Base-by-base conservation (phyloP, 2,888 invertebrate genomes). In the Eristalis arbustorum region DNA sequence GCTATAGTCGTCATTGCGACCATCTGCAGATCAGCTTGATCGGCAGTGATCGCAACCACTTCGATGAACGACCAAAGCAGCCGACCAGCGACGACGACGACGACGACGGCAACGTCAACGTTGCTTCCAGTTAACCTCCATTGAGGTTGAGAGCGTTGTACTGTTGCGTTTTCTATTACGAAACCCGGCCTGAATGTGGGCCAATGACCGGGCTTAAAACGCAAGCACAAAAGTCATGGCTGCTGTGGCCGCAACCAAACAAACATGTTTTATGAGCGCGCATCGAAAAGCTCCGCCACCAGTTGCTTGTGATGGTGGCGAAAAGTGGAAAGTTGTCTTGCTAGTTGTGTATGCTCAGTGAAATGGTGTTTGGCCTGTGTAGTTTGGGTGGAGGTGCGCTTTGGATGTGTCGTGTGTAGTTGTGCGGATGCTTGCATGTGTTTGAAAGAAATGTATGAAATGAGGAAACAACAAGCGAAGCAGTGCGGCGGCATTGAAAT, bases 91-190 rank as follows among this genome's bases (percentile, higher is more conserved):
- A 31, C 76, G 23, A 31, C 76, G 40, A 25, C 25, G 25, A 31
- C 76, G 23, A 31, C 76, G 40, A 40, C 42, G 74, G 40, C 72
- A 37, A 25, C 61, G 40, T 82, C 77, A 85, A 80, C 56, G 75
- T 84, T 68, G 74, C 75, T 81, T 77, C 81, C 84, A 87, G 88
- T 85, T 89, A 89, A 89, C 88, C 89, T 89, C 89, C 88, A 88
- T 89, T 88, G 89, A 88, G 82, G 88, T 88, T 88, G 84, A 89
- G 89, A 89, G 88, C 89, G 89, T 88, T 90, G 89, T 89, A 89
- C 89, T 89, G 89, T 89, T 89, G 89, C 89, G 89, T 89, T 89
- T 90, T 90, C 90, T 90, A 89, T 90, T 89, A 89, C 88, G 89
- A 90, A 89, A 90, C 88, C 89, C 79, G 67, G 87, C 78, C 87